phyloP scores from a whole-genome alignment of 2,113 vertebrate species.

The Orthonyx spaldingii region DNA sequence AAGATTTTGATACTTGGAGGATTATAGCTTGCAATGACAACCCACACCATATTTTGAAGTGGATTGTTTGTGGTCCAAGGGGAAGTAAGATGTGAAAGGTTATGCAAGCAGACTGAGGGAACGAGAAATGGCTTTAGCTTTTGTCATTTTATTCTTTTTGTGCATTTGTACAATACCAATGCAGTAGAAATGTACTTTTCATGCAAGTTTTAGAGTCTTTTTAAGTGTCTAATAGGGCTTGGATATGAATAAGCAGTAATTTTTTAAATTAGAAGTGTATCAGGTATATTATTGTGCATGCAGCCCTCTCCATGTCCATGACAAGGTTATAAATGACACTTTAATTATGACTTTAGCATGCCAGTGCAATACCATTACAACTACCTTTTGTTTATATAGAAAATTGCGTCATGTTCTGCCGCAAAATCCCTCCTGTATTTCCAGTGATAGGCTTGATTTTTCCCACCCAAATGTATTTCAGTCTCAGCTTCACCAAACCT shows the following conservation, averaged over 20 bases:
- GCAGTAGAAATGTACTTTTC: background rate
- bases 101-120: background rate
- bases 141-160: background rate
- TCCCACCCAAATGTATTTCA: background rate
- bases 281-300: background rate
- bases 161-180: background rate
- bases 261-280: background rate
- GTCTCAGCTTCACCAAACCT: background rate
- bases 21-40: background rate
- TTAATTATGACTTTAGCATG: background rate
- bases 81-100: background rate
- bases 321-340: background rate
- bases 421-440: background rate
- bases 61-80: background rate
- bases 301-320: fast-evolving
- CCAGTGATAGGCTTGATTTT: background rate
- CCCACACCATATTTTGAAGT: background rate
- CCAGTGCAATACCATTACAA: background rate
- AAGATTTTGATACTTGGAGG: background rate
- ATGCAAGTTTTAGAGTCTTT: background rate
- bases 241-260: background rate
- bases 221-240: background rate
- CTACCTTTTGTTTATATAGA: background rate
- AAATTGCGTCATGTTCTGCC: background rate
- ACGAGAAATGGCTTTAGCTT: background rate